phyloP scores from a whole-genome alignment of 37 sponge, comb jelly and placozoan species.

The Beroe ovata region DNA sequence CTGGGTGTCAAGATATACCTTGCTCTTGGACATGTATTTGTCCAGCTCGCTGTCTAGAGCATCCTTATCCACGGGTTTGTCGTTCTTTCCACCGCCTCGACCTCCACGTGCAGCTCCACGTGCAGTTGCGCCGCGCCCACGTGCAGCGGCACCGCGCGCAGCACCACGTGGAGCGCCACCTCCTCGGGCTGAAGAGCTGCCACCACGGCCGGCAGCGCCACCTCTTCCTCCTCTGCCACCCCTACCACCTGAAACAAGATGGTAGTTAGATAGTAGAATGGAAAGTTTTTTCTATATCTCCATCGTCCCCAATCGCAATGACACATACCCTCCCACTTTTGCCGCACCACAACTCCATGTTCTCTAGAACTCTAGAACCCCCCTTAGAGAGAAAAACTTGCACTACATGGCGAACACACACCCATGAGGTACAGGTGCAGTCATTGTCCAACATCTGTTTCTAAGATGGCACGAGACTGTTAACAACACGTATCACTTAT shows the following conservation, averaged over 20 bases:
- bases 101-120: background rate
- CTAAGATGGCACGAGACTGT: too few species aligned
- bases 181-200: background rate
- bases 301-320: too few species aligned
- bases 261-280: background rate
- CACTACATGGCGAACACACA: too few species aligned
- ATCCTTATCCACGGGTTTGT: background rate
- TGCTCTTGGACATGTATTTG: constrained; percentile 59
- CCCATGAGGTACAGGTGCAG: too few species aligned
- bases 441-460: too few species aligned
- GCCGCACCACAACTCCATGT: too few species aligned
- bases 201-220: background rate
- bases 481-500: too few species aligned
- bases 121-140: background rate
- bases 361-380: too few species aligned
- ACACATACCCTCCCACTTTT: too few species aligned
- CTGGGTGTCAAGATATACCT: constrained; percentile 33
- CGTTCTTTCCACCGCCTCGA: background rate
- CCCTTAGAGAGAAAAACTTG: too few species aligned
- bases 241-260: background rate
- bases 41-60: constrained; percentile 48
- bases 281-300: too few species aligned
- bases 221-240: background rate
- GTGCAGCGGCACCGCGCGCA: background rate
- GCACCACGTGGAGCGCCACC: constrained; percentile 10